Evolutionary conservation across 1,140 invertebrate species (phyloP).

Genomic region (Ladona fulva): DNA sequence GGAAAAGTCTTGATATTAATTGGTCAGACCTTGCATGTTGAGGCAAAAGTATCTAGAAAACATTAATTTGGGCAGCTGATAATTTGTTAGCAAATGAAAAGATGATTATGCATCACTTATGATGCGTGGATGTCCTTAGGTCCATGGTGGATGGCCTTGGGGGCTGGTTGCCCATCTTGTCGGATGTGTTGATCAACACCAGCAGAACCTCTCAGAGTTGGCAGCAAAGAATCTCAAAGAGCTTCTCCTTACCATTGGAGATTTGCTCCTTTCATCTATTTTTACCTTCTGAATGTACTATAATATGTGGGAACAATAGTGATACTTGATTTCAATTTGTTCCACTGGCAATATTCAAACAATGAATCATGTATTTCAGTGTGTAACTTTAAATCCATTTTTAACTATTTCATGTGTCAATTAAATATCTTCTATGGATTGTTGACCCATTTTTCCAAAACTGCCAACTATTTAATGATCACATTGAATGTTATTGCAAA

Average conservation of each 20-base stretch:
- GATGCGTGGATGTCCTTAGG: not conserved
- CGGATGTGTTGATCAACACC: not conserved
- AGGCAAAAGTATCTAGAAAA: no score
- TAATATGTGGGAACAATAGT: not conserved
- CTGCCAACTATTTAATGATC: no score
- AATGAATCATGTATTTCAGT: no score
- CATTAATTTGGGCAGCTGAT: no score
- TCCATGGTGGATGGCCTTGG: conserved; percentile 6
- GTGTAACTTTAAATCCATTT: not conserved
- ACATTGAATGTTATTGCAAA: no score
- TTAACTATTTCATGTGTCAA: not conserved
- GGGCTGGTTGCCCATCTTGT: conserved; percentile 1
- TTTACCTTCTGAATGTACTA: not conserved
- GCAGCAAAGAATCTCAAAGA: not conserved
- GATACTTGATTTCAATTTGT: no score
- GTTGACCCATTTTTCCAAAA: not conserved
- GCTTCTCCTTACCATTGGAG: not conserved
- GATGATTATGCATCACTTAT: no score
- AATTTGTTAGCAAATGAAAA: no score
- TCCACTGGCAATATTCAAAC: no score
- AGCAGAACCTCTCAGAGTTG: not conserved
- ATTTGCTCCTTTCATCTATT: not conserved
- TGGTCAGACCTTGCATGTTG: no score
- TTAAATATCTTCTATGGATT: not conserved
- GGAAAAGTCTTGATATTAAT: no score